phyloP scores from a whole-genome alignment of 2,113 vertebrate genomes.

The Psilopsiagon aurifrons region DNA sequence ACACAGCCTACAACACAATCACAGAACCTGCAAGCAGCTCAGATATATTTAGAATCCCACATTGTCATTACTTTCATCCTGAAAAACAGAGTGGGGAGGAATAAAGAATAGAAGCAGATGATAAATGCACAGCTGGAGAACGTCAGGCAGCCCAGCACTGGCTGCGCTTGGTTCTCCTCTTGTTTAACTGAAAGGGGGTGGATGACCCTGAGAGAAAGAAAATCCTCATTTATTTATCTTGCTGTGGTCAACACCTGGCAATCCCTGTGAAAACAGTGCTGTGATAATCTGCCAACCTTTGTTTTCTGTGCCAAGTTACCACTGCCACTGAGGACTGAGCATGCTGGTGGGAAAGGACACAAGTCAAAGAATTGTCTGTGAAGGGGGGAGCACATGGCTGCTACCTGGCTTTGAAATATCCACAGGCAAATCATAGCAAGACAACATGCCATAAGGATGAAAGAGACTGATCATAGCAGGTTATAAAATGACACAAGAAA shows the following conservation, averaged over 20 bases:
- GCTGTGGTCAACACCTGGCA: background rate
- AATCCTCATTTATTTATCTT: background rate
- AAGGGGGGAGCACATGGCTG: background rate
- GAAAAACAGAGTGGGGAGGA: background rate
- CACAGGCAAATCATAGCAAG: background rate
- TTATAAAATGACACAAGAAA: background rate
- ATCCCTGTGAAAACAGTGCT: background rate
- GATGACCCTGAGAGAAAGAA: background rate
- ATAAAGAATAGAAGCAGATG: constrained; percentile 27
- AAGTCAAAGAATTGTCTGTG: background rate
- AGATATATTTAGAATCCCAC: constrained; percentile 35
- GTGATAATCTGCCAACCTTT: background rate
- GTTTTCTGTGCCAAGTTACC: background rate
- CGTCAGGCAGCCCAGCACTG: background rate
- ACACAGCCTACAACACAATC: background rate
- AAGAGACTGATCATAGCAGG: background rate
- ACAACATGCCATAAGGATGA: background rate
- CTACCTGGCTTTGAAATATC: background rate
- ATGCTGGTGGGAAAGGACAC: background rate
- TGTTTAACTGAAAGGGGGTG: background rate
- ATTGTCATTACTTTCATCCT: constrained; percentile 21
- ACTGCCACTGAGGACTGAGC: background rate
- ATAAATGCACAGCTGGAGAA: constrained; percentile 57
- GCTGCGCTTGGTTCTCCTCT: background rate
- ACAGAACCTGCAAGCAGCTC: background rate